Conservation (phyloP, 64 coral and sea anemone species). For the Actinia equina region DNA sequence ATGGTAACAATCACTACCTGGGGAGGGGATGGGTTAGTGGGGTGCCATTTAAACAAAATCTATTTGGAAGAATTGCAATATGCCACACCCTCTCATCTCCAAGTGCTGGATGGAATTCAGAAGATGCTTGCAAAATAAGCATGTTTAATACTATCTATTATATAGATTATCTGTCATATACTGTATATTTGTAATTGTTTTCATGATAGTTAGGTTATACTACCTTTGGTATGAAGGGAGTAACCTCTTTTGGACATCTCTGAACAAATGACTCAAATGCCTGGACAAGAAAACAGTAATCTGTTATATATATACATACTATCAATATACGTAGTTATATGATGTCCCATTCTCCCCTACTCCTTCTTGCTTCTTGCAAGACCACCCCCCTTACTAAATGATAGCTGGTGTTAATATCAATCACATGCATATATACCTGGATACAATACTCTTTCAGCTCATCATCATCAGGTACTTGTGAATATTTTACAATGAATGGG, state of each 20-base stretch:
- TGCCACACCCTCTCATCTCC: too few relatives aligned
- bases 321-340: too few relatives aligned
- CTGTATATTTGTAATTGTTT: not conserved
- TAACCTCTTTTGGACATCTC: conserved; percentile 97
- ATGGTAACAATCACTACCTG: too few relatives aligned
- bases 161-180: too few relatives aligned
- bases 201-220: not conserved
- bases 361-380: not conserved
- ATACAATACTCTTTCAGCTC: conserved; percentile 96
- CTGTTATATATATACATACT: not conserved
- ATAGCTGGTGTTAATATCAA: too few relatives aligned
- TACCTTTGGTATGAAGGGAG: conserved; percentile 80
- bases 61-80: too few relatives aligned
- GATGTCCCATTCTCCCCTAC: not conserved
- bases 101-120: too few relatives aligned
- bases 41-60: too few relatives aligned
- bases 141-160: too few relatives aligned
- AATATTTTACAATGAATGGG: conserved; percentile 89
- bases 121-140: too few relatives aligned
- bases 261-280: conserved; percentile 99
- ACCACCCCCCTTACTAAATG: too few relatives aligned
- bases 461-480: conserved; percentile 92
- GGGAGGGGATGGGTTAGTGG: too few relatives aligned
- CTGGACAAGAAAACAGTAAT: conserved; percentile 33
- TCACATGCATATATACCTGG: conserved; percentile 48